Base-by-base conservation (phyloP, 2,888 invertebrate genomes). In the Brenthis hecate region DNA sequence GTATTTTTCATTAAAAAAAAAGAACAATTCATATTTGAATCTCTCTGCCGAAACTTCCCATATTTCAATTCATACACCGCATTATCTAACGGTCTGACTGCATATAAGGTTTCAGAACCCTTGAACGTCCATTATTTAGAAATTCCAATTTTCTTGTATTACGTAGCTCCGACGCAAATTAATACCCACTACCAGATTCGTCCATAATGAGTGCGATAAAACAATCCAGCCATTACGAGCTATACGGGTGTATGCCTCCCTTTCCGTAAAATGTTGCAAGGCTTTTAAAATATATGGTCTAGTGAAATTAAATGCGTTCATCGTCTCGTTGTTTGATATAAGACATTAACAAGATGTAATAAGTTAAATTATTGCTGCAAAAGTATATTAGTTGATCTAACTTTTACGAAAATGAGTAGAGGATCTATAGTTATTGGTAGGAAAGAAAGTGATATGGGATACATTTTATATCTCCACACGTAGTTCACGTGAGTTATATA, bases 121-220 rank as follows among this genome's bases (percentile, higher is more conserved):
- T 28, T 43, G 50, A 64, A 63, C 63, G 64, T 66, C 68, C 64
- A 71, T 73, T 76, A 74, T 73, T 72, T 60, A 71, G 74, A 72
- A 75, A 72, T 72, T 75, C 72, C 72, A 75, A 77, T 75, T 75
- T 65, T 70, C 69, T 75, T 72, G 65, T 73, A 72, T 72, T 75
- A 74, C 70, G 56, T 62, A 48, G 66, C 65, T 72, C 74, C 76
- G 68, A 74, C 73, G 76, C 75, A 82, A 85, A 86, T 85, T 82
- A 85, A 86, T 86, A 83, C 79, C 74, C 75, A 78, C 79, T 80
- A 78, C 72, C 74, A 82, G 83, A 85, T 83, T 80, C 80, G 75
- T 77, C 79, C 83, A 85, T 90, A 90, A 91, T 89, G 91, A 89
- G 85, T 77, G 80, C 86, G 77, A 89, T 91, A 91, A 90, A 91